Evolutionary conservation across 2,888 invertebrate genomes (phyloP), one percentile per base, ranked within the genome.

Genomic region (Heterodera filipjevi): DNA sequence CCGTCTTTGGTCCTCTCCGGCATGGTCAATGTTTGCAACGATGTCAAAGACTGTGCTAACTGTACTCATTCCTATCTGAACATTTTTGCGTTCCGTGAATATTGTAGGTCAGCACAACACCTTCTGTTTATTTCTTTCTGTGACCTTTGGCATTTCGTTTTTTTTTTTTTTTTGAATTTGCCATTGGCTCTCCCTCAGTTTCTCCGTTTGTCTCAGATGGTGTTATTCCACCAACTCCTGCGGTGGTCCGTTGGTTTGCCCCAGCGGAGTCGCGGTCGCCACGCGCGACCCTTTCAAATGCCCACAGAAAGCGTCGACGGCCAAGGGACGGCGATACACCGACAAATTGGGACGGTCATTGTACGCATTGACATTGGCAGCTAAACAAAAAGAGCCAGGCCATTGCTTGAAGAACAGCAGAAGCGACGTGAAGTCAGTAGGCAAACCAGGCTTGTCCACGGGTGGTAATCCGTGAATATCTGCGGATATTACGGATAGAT

Each of bases 21-120:
- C 6, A 86, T 85, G 82, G 87, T 87, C 0, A 64, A 81, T 46
- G 87, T 87, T 32, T 87, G 87, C 68, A 85, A 83, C 71, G 87
- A 87, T 53, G 80, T 88, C 22, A 82, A 81, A 44, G 83, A 85
- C 66, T 88, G 88, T 71, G 77, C 80, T 6, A 78, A 81, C 2
- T 88, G 88, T 72, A 85, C 88, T n/a, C 85, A 86, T 33, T 86
- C 86, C 27, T 86, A 86, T 78, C 84, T 88, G 80, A 85, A 88
- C 77, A 84, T 89, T 66, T 85, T 89, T 32, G 86, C 87, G 3
- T 88, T 89, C 82, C 82, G 85, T 33, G 88, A 88, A 73, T 82
- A 89, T 66, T 88, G 88, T 82, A 79, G 88, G 86, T 89, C 44
- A 66, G n/a, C 76, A 35, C 30, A 44, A 64, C 39, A 39, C 39